Conservation (phyloP, 2,888 invertebrate species). For the Poecilobothrus nobilitatus region DNA sequence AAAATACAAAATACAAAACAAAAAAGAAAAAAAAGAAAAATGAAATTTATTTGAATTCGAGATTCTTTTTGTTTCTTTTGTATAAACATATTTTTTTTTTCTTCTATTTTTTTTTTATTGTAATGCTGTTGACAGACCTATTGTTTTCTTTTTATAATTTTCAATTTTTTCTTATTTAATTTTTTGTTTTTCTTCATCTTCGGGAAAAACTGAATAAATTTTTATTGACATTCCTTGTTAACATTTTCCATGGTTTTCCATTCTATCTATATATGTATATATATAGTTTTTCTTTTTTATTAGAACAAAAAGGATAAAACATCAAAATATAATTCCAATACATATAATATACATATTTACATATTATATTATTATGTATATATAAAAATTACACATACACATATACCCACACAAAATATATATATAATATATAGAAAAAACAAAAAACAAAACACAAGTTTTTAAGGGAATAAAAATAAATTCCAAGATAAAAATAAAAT, state of each 20-base stretch:
- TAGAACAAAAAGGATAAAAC: neutral
- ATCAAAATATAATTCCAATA: neutral
- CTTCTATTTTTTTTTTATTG: neutral
- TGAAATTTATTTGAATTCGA: neutral
- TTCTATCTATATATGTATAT: too few relatives aligned
- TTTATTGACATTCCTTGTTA: slow-evolving; percentile 6
- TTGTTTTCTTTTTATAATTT: neutral
- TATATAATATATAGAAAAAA: too few relatives aligned
- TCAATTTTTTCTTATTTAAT: too few relatives aligned
- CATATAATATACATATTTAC: neutral
- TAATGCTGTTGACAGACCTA: slow-evolving; percentile 6
- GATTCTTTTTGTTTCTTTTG: neutral
- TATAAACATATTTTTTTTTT: neutral
- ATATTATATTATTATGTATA: neutral
- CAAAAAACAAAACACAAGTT: neutral
- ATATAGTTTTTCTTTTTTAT: neutral
- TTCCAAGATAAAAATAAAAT: neutral
- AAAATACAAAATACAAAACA: neutral
- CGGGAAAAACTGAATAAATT: neutral
- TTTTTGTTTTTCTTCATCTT: neutral
- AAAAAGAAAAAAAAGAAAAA: neutral
- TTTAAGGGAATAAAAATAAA: neutral
- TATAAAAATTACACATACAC: too few relatives aligned
- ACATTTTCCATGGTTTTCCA: neutral
- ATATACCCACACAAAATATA: too few relatives aligned